Base-by-base conservation (phyloP, 1,140 invertebrate genomes). In the Limonius californicus region DNA sequence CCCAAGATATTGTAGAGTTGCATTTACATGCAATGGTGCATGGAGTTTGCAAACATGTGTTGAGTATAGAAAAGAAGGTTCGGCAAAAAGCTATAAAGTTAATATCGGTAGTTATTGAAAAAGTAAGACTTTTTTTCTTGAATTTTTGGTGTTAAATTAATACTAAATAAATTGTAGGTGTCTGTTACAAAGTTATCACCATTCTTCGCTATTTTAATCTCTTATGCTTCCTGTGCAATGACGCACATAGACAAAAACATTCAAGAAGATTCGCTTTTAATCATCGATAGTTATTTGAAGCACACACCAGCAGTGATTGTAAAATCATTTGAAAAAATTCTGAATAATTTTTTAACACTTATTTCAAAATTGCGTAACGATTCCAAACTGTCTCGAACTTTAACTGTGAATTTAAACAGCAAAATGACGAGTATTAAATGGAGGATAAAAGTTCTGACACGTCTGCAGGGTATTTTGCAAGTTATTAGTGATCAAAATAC, bases 181-280 rank as follows among this genome's bases (percentile, higher is more conserved):
- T 43, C 70, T 78, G 2, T 66, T 64, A 12, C 73, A 78, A 39
- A 78, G 82, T 59, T 68, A 86, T 1, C 54, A 68, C 89, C 90
- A 12, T 91, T 91, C 71, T 88, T 87, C 70, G 82, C 87, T 63
- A 81, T 89, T 8, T 76, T 94, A 42, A 84, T 85, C 35, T 88
- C 89, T 9, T 91, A 93, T 71, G 74, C 94, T 23, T 83, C 85
- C 23, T 94, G 91, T 79, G 87, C 89, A 0, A 93, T 94, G 89
- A 93, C 90, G 7, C 90, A 94, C 67, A 89, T 95, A 58, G 83
- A 90, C 73, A 83, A 82, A 11, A 80, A 81, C 47, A 87, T 94
- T 54, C 88, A 92, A 72, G 86, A 90, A 73, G 91, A 94, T 74
- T 91, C 92, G 0, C 75, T 95, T 1, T 70, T 85, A 7, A 82